Percentiles rank a stretch among this genome's conserved stretches.
phyloP scores from a whole-genome alignment of 1,140 invertebrate genomes.

The Anadara kagoshimensis region DNA sequence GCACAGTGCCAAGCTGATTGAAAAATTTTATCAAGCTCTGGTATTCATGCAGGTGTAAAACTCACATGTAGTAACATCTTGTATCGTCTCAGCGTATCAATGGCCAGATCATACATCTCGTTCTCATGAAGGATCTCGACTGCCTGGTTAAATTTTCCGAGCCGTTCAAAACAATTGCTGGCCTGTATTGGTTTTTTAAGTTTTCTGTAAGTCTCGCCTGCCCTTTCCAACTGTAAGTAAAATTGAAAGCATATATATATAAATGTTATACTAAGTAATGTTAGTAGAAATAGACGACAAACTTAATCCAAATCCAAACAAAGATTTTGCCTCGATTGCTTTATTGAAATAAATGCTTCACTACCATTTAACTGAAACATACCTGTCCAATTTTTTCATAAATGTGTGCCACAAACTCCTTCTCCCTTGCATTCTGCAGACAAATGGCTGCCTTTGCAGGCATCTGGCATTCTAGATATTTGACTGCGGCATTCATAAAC shows the following conservation, averaged over 20 bases:
- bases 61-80: conserved; percentile 34
- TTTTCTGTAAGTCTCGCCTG: conserved; percentile 46
- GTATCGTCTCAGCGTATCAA: conserved; percentile 54
- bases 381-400: conserved; percentile 65
- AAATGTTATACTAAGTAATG: too few relatives aligned
- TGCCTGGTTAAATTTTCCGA: conserved; percentile 47
- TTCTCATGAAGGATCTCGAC: conserved; percentile 45
- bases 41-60: background rate
- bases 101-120: conserved; percentile 56
- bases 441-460: conserved; percentile 57
- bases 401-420: conserved; percentile 51
- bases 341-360: too few relatives aligned
- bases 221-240: conserved; percentile 47
- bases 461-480: conserved; percentile 58
- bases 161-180: conserved; percentile 51
- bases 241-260: too few relatives aligned
- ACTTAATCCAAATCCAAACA: too few relatives aligned
- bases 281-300: too few relatives aligned
- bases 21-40: too few relatives aligned
- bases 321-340: too few relatives aligned
- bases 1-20: too few relatives aligned
- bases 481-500: conserved; percentile 55
- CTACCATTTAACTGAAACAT: background rate
- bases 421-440: conserved; percentile 61
- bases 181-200: conserved; percentile 38